Evolutionary conservation across 37 sponge, comb jelly and placozoan genomes (phyloP).

Genomic region (Spongilla lacustris): DNA sequence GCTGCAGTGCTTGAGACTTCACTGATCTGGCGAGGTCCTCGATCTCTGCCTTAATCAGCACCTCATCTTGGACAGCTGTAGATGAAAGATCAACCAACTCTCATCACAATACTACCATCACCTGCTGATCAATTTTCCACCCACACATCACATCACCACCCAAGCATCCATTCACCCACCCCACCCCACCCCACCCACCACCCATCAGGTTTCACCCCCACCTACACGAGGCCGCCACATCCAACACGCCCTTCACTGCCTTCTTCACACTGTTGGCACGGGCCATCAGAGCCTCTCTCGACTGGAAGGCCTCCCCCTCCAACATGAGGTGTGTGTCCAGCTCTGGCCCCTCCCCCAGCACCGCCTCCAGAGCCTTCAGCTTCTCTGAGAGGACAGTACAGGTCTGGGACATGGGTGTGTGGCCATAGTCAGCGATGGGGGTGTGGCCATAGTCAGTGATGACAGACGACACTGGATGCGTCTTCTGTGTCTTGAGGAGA

Average conservation of each 20-base stretch:
- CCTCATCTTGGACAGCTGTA: background rate
- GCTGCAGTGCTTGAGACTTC: background rate
- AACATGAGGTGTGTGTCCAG: background rate
- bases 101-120: background rate
- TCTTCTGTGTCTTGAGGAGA: constrained; percentile 6
- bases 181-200: background rate
- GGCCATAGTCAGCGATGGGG: constrained; percentile 1
- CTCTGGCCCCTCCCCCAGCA: constrained; percentile 11
- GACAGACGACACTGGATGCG: background rate
- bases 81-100: background rate
- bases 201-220: background rate
- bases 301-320: constrained; percentile 12
- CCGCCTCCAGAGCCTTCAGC: constrained; percentile 21
- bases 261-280: constrained; percentile 91
- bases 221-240: constrained; percentile 25
- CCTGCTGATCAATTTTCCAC: background rate
- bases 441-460: background rate
- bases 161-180: background rate
- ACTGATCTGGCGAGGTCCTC: background rate
- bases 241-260: constrained; percentile 76
- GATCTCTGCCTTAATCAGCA: background rate
- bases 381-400: constrained; percentile 56
- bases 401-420: constrained; percentile 29
- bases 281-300: constrained; percentile 75
- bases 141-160: background rate